Evolutionary conservation across 2,113 vertebrate species (phyloP).

Genomic region (Sinocyclocheilus anophthalmus): DNA sequence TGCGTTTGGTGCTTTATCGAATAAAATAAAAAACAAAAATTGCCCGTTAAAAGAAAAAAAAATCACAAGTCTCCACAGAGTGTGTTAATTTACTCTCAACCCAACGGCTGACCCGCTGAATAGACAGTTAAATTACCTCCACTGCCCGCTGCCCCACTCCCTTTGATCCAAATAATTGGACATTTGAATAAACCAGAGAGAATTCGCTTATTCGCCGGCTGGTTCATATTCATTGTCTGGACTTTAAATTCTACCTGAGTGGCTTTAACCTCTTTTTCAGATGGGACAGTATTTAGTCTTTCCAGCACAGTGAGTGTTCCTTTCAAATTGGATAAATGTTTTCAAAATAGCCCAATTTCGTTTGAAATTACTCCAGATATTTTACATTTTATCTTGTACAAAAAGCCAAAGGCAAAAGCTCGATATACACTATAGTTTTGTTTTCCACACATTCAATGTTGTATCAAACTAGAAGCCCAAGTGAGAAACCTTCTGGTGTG

Average conservation of each 20-base stretch:
- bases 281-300: conserved; percentile 18
- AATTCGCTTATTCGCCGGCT: conserved; percentile 48
- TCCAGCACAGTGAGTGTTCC: background rate
- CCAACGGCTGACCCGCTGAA: conserved; percentile 64
- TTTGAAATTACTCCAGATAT: conserved; percentile 4
- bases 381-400: background rate
- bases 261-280: conserved; percentile 24
- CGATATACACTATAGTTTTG: background rate
- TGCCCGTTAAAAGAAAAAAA: conserved; percentile 63
- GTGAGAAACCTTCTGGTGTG: background rate
- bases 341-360: background rate
- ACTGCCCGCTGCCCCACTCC: conserved; percentile 44
- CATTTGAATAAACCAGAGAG: conserved; percentile 52
- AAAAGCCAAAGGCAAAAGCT: background rate
- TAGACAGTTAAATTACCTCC: conserved; percentile 58
- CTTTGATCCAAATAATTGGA: conserved; percentile 59
- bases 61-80: conserved; percentile 66
- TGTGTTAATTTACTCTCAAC: conserved; percentile 74
- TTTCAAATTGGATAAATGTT: conserved; percentile 12
- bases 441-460: background rate
- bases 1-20: conserved; percentile 63
- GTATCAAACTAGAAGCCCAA: conserved; percentile 14
- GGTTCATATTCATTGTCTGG: conserved; percentile 23
- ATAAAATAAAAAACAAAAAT: conserved; percentile 69
- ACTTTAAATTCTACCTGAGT: conserved; percentile 29